These are phyloP conservation scores for Actenoides hombroni DNA, from an alignment of 2,113 vertebrate genomes.

Conservation along the genomic window DNA sequence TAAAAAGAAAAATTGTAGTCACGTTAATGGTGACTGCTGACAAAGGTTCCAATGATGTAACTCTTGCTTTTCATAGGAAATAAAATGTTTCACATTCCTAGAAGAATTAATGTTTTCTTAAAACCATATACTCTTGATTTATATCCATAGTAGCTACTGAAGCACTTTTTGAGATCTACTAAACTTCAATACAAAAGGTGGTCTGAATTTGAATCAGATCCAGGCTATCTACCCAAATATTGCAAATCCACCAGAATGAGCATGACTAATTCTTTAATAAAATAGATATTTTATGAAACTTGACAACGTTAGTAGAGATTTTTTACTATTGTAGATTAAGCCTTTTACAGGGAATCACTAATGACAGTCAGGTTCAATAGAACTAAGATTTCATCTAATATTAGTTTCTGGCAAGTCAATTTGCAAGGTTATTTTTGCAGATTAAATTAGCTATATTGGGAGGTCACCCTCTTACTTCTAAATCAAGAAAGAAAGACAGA, in stretches of 20 bases:
- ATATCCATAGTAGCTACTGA: neutral
- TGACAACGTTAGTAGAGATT: slow-evolving; percentile 61
- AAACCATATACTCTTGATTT: neutral
- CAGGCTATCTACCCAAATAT: neutral
- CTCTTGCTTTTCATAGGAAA: neutral
- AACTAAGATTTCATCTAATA: slow-evolving; percentile 69
- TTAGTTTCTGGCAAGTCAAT: slow-evolving; percentile 67
- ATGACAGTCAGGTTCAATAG: slow-evolving; percentile 66
- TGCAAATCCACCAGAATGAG: neutral
- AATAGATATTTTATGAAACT: slow-evolving; percentile 67
- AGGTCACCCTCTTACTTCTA: slow-evolving; percentile 69
- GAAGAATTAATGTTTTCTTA: neutral
- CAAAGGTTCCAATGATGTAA: neutral
- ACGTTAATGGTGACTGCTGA: neutral
- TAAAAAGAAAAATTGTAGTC: neutral
- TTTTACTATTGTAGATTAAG: slow-evolving; percentile 47
- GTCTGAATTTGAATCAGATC: slow-evolving; percentile 18
- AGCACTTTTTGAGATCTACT: neutral
- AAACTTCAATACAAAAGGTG: slow-evolving; percentile 6
- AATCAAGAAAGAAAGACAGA: slow-evolving; percentile 67
- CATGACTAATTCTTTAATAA: slow-evolving; percentile 63
- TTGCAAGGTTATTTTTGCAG: slow-evolving; percentile 68
- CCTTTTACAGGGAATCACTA: slow-evolving; percentile 46
- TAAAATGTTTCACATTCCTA: neutral
- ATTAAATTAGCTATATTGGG: slow-evolving; percentile 71